phyloP scores from a whole-genome alignment of 1,140 invertebrate species.

The Macrotrachela quadricornifera region DNA sequence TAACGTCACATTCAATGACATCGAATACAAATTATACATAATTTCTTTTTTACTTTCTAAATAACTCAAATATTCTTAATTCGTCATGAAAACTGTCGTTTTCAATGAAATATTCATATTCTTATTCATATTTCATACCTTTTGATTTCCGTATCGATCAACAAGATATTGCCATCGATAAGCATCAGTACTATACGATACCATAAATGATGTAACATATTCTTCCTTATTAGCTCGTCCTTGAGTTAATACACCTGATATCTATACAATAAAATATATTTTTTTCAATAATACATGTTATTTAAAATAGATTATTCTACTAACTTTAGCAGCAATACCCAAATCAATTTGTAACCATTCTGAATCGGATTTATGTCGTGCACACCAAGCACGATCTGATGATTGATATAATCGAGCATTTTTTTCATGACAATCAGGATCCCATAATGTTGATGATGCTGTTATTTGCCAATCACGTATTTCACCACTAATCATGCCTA shows the following conservation, averaged over 20 bases:
- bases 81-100: too few relatives aligned
- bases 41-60: too few relatives aligned
- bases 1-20: too few relatives aligned
- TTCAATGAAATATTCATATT: too few relatives aligned
- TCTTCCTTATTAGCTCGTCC: constrained; percentile 34
- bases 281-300: not conserved
- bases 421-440: constrained; percentile 34
- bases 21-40: too few relatives aligned
- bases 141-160: constrained; percentile 33
- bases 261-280: constrained; percentile 17
- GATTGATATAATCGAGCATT: constrained; percentile 36
- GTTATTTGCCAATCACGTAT: constrained; percentile 41
- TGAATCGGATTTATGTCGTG: constrained; percentile 32
- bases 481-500: constrained; percentile 4
- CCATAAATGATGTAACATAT: constrained; percentile 34
- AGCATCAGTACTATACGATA: constrained; percentile 35
- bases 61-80: too few relatives aligned
- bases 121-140: constrained; percentile 16
- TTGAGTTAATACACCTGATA: constrained; percentile 36
- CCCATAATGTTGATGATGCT: constrained; percentile 34
- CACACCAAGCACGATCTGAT: constrained; percentile 35
- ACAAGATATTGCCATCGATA: constrained; percentile 34
- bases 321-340: constrained; percentile 33
- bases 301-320: constrained; percentile 2
- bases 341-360: constrained; percentile 38